Conservation (phyloP, 2,888 invertebrate genomes). For the Caenorhabditis imperialis region DNA sequence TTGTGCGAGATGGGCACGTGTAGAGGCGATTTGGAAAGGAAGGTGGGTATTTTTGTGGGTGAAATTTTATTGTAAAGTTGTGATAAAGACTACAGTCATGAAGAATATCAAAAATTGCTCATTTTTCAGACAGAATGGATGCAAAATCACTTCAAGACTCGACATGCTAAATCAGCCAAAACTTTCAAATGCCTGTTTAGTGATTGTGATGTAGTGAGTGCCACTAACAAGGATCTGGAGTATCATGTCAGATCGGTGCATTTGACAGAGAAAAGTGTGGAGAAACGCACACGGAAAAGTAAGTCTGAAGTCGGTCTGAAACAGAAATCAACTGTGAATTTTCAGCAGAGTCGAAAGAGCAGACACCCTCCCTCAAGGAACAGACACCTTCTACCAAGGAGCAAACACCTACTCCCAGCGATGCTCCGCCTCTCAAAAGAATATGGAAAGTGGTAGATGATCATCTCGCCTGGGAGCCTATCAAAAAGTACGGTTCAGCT, state of each 20-base stretch:
- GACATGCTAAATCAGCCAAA: constrained; percentile 6
- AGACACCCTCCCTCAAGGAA: too few relatives aligned
- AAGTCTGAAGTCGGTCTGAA: too few relatives aligned
- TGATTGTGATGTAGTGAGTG: background rate
- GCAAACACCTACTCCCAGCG: too few relatives aligned
- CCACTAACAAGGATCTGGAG: constrained; percentile 13
- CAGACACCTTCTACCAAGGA: too few relatives aligned
- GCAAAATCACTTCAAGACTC: constrained; percentile 13
- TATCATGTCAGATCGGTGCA: constrained; percentile 9
- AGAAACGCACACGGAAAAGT: background rate
- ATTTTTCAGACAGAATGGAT: constrained; percentile 19
- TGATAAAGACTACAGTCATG: too few relatives aligned
- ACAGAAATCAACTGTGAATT: background rate
- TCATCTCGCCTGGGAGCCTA: background rate
- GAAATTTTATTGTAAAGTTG: too few relatives aligned
- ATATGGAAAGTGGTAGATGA: constrained; percentile 10
- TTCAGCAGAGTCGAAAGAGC: background rate
- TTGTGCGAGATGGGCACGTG: constrained; percentile 12
- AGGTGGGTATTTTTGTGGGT: too few relatives aligned
- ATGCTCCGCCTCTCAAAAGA: background rate
- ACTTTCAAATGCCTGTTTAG: constrained; percentile 16
- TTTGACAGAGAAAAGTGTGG: background rate
- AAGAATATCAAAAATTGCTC: background rate
- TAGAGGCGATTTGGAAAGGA: constrained; percentile 11
- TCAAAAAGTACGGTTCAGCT: too few relatives aligned